A percentile compares a stretch with the other conserved stretches of the same genome.
Evolutionary conservation across 2,797 vertebrate species (phyloP).

Genomic region (Poecilia gillii): DNA sequence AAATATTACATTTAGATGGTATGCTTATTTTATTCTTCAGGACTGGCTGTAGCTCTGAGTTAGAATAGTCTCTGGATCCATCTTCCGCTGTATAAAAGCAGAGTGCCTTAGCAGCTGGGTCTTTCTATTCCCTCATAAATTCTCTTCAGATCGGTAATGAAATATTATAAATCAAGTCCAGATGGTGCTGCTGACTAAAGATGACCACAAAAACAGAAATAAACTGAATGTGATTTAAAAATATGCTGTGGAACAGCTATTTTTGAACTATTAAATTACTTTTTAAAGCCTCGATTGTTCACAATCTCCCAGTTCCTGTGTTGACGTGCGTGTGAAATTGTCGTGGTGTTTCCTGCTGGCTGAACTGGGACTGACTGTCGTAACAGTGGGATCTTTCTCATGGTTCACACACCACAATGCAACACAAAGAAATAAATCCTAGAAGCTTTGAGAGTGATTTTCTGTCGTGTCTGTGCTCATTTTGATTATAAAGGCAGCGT

Average conservation of each 20-base stretch:
- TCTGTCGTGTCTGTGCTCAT: not conserved
- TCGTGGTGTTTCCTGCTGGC: not conserved
- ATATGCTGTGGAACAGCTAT: not conserved
- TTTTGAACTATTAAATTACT: not conserved
- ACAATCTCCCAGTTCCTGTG: not conserved
- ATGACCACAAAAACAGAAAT: not conserved
- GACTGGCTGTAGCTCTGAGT: no score
- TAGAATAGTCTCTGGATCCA: no score
- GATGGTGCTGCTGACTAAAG: constrained; percentile 4
- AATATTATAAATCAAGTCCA: constrained; percentile 14
- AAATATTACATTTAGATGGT: not conserved
- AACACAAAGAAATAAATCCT: constrained; percentile 2
- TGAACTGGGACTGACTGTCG: constrained; percentile 2
- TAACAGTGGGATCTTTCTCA: constrained; percentile 30
- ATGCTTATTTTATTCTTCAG: not conserved
- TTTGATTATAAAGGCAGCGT: not conserved
- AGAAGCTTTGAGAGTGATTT: not conserved
- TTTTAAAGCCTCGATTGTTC: not conserved
- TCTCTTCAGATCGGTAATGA: constrained; percentile 8
- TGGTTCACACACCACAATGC: constrained; percentile 13
- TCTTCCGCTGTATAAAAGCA: not conserved
- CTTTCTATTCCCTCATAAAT: constrained; percentile 35
- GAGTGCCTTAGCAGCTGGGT: constrained; percentile 17
- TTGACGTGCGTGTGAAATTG: not conserved
- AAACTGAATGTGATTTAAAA: not conserved